These are phyloP conservation scores for Synaphobranchus kaupii DNA, from an alignment of 2,797 vertebrate species.

Conservation along the genomic window DNA sequence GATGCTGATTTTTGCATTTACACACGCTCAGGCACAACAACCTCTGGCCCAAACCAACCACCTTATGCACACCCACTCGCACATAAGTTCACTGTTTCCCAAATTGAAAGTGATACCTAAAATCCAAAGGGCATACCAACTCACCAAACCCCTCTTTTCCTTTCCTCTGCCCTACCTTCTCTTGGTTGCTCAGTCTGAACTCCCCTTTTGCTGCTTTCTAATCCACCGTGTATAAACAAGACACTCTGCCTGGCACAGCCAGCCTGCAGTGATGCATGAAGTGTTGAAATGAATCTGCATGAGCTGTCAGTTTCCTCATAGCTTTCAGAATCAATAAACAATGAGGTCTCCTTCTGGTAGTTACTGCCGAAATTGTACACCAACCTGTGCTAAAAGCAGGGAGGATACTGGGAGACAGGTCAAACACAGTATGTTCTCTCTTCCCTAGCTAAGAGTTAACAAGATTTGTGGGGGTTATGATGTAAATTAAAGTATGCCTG, in stretches of 20 bases:
- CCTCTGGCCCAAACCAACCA: background rate
- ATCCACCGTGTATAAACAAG: conserved; percentile 21
- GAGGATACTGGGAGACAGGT: conserved; percentile 47
- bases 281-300: conserved; percentile 80
- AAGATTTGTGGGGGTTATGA: conserved; percentile 8
- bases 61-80: background rate
- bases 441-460: conserved; percentile 18
- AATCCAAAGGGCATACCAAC: background rate
- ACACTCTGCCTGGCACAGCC: conserved; percentile 48
- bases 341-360: conserved; percentile 74
- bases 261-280: conserved; percentile 74
- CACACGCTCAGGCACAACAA: background rate
- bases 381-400: conserved; percentile 55
- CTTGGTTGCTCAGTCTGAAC: background rate
- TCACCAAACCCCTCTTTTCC: conserved; percentile 9
- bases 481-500: background rate
- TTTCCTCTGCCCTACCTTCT: background rate
- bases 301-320: conserved; percentile 80
- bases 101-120: background rate
- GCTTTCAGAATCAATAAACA: conserved; percentile 84
- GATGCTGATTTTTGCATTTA: background rate
- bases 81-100: background rate
- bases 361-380: conserved; percentile 76
- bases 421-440: conserved; percentile 14
- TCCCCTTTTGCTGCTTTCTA: conserved; percentile 1